phyloP scores from a whole-genome alignment of 2,113 vertebrate genomes.

The Callochromis pleurospilus region DNA sequence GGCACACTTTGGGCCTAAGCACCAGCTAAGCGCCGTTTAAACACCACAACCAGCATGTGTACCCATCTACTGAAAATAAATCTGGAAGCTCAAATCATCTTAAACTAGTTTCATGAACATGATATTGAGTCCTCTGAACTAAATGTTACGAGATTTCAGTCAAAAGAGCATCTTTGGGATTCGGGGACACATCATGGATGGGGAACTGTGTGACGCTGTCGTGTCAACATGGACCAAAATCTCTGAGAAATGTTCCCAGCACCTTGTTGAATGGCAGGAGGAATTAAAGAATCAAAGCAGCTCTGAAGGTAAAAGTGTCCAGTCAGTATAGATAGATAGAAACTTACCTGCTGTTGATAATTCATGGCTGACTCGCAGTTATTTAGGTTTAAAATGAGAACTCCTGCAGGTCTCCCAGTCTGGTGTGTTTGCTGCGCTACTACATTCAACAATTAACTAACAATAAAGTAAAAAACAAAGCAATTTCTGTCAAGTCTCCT shows the following conservation, averaged over 20 bases:
- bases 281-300: neutral
- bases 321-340: neutral
- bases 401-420: neutral
- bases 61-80: neutral
- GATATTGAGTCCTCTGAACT: neutral
- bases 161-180: neutral
- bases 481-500: neutral
- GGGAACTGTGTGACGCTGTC: neutral
- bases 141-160: neutral
- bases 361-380: neutral
- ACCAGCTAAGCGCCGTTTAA: neutral
- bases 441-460: neutral
- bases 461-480: neutral
- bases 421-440: neutral
- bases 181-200: neutral
- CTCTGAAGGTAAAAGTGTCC: neutral
- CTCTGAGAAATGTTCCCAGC: neutral
- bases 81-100: neutral
- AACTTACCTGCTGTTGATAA: neutral
- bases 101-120: neutral
- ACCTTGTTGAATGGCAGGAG: neutral
- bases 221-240: neutral
- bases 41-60: neutral
- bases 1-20: neutral
- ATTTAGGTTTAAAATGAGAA: neutral